Conservation (phyloP, 2,113 vertebrate species). For the Chiloscyllium plagiosum region DNA sequence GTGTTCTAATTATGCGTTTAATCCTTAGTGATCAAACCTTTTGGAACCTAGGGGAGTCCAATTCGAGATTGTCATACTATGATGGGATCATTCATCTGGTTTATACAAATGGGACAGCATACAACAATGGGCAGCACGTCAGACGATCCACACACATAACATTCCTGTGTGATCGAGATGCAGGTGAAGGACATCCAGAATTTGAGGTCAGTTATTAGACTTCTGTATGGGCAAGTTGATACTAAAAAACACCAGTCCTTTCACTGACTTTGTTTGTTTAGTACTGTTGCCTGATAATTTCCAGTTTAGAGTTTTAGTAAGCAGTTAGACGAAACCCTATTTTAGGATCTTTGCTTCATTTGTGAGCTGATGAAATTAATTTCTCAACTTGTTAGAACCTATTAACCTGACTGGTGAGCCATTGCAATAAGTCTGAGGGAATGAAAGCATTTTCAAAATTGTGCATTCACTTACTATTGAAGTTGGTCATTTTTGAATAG, state of each 20-base stretch:
- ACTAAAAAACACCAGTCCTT: neutral
- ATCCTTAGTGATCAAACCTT: constrained; percentile 44
- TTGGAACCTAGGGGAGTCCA: constrained; percentile 78
- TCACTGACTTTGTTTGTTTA: neutral
- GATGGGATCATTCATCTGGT: constrained; percentile 81
- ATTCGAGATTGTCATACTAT: constrained; percentile 76
- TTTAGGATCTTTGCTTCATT: neutral
- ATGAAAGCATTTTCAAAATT: neutral
- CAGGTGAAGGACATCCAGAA: constrained; percentile 69
- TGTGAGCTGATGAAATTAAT: neutral
- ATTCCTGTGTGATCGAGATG: constrained; percentile 79
- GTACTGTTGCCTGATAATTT: neutral
- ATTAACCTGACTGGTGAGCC: neutral
- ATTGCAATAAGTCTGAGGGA: neutral
- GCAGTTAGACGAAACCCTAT: constrained; percentile 43
- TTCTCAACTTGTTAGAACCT: neutral
- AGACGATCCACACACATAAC: constrained; percentile 75
- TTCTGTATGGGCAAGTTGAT: too few species aligned
- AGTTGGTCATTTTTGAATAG: neutral
- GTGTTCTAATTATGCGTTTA: neutral
- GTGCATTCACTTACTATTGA: neutral
- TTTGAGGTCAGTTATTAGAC: constrained; percentile 69
- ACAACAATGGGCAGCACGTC: constrained; percentile 69
- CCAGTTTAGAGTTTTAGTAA: neutral
- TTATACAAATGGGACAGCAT: constrained; percentile 73